phyloP scores from a whole-genome alignment of 2,113 vertebrate genomes.

The Nesoenas mayeri region DNA sequence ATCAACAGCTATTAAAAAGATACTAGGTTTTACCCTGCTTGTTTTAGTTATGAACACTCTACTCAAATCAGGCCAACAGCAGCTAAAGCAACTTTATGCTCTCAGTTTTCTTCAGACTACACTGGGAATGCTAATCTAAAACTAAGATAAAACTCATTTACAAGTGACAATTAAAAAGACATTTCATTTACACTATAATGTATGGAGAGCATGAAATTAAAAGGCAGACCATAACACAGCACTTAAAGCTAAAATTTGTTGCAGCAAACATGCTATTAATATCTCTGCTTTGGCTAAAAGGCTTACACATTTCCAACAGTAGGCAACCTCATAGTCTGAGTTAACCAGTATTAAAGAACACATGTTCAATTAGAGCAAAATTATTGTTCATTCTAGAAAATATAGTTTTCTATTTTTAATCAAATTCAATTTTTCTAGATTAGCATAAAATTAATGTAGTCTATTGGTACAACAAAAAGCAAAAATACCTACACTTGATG shows the following conservation, averaged over 20 bases:
- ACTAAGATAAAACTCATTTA: background rate
- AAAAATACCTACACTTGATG: slow-evolving; percentile 29
- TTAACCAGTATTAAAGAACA: background rate
- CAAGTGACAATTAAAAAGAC: background rate
- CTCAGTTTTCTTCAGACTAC: background rate
- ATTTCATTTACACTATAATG: background rate
- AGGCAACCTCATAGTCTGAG: background rate
- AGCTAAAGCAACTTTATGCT: background rate
- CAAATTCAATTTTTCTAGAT: slow-evolving; percentile 5
- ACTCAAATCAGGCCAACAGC: background rate
- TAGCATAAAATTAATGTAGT: slow-evolving; percentile 25
- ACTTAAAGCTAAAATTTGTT: slow-evolving; percentile 28
- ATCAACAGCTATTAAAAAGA: background rate
- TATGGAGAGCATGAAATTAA: background rate
- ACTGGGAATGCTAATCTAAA: background rate
- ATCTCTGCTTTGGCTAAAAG: background rate
- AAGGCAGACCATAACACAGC: background rate
- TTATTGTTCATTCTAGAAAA: background rate
- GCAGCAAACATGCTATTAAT: background rate
- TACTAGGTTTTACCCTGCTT: background rate
- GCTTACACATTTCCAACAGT: background rate
- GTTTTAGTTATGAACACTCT: background rate
- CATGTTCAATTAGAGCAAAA: slow-evolving; percentile 6
- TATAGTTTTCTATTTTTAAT: slow-evolving; percentile 9
- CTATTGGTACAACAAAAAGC: background rate